These are phyloP conservation scores for Scomberomorus guttatus DNA, from an alignment of 2,797 vertebrate genomes.

Conservation along the genomic window DNA sequence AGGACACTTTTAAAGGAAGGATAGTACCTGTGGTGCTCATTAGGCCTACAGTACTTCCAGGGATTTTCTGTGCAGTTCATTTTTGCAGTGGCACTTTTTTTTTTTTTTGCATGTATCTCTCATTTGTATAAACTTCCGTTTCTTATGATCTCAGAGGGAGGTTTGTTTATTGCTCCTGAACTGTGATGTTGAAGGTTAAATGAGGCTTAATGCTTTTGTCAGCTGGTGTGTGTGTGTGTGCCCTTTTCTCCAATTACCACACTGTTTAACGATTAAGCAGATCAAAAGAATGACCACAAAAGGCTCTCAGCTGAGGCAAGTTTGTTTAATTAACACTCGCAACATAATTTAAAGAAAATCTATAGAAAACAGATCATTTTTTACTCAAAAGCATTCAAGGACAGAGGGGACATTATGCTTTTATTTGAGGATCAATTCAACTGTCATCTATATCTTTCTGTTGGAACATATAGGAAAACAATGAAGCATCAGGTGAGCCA, in stretches of 20 bases:
- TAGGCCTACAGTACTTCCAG: not conserved
- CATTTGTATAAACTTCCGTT: not conserved
- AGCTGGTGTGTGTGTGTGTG: not conserved
- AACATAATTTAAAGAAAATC: conserved; percentile 74
- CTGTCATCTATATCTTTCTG: conserved; percentile 2
- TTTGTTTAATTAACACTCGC: conserved; percentile 72
- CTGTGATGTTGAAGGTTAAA: conserved; percentile 34
- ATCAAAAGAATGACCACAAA: conserved; percentile 34
- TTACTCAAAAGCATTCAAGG: conserved; percentile 59
- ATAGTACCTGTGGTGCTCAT: not conserved
- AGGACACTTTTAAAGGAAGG: not conserved
- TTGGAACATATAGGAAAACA: conserved; percentile 11
- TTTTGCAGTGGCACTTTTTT: not conserved
- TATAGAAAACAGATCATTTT: conserved; percentile 72
- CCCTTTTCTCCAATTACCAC: too few species aligned
- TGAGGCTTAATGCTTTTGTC: conserved; percentile 30
- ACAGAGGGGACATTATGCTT: conserved; percentile 21
- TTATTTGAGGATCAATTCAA: conserved; percentile 10
- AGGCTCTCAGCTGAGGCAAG: conserved; percentile 54
- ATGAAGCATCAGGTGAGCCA: conserved; percentile 19
- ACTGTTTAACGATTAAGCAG: not conserved
- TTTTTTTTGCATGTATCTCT: not conserved
- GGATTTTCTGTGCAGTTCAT: not conserved
- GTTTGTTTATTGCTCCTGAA: conserved; percentile 44
- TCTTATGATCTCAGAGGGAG: not conserved